A percentile compares a stretch with the other conserved stretches of the same genome.
phyloP scores from a whole-genome alignment of 1,140 invertebrate species.

The Palaemon carinicauda region DNA sequence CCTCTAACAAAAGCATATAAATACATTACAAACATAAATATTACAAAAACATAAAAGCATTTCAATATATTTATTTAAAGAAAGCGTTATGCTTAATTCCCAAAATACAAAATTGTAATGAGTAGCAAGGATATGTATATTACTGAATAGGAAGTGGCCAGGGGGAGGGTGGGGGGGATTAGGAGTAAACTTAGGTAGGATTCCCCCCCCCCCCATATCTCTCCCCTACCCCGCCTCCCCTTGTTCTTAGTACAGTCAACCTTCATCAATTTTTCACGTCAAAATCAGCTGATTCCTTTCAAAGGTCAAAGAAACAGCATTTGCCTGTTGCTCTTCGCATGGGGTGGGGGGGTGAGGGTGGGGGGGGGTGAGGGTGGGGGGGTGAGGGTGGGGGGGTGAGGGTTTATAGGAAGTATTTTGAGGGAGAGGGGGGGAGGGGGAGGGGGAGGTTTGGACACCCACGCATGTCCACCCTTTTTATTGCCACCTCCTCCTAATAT shows the following conservation, averaged over 20 bases:
- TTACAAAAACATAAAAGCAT: too few relatives aligned
- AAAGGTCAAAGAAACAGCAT: conserved; percentile 1
- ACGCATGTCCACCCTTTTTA: too few relatives aligned
- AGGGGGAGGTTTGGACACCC: not conserved
- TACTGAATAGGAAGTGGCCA: not conserved
- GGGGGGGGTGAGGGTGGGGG: not conserved
- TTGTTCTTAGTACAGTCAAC: conserved; percentile 7
- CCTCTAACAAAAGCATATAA: not conserved
- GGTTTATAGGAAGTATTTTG: too few relatives aligned
- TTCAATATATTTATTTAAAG: too few relatives aligned
- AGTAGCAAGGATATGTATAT: not conserved
- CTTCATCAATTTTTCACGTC: conserved; percentile 17
- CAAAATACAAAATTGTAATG: not conserved
- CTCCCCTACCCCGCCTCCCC: not conserved
- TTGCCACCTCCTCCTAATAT: too few relatives aligned
- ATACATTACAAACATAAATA: too few relatives aligned
- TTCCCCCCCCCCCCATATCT: not conserved
- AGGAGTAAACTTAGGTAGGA: not conserved
- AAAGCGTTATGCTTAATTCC: too few relatives aligned
- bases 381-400: not conserved
- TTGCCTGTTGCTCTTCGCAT: not conserved
- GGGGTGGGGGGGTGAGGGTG: not conserved
- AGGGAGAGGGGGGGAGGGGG: not conserved
- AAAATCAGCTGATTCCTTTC: not conserved
- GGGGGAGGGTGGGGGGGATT: not conserved